Evolutionary conservation across 2,113 vertebrate genomes (phyloP).

Genomic region (Sakesphorus luctuosus): DNA sequence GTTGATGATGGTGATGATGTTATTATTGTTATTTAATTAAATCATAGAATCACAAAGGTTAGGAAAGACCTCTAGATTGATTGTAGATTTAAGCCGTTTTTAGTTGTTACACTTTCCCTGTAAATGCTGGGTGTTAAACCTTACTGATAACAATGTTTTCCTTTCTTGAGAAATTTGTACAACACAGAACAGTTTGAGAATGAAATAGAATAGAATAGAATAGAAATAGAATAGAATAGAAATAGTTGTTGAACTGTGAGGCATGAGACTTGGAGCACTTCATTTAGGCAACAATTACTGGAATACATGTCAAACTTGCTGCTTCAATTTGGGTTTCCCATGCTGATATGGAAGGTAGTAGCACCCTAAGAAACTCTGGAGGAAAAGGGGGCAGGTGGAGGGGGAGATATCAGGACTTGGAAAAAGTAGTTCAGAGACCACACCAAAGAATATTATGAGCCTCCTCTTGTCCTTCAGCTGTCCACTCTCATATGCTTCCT

Average conservation of each 20-base stretch:
- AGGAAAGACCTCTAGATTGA: background rate
- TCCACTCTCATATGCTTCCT: background rate
- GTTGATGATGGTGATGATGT: background rate
- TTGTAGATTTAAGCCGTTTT: background rate
- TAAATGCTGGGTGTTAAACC: background rate
- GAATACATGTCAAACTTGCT: background rate
- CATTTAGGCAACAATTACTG: background rate
- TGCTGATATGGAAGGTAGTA: fast-evolving
- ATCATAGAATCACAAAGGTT: background rate
- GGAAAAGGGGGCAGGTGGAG: background rate
- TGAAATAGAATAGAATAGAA: background rate
- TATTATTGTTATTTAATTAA: background rate
- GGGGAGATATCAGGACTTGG: background rate
- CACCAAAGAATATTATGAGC: too few species aligned
- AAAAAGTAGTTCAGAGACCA: background rate
- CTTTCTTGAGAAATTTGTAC: background rate
- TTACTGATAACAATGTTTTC: background rate
- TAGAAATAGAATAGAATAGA: background rate
- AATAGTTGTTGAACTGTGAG: background rate
- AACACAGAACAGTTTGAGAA: background rate
- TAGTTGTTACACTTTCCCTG: background rate
- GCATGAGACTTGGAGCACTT: background rate
- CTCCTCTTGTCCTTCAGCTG: background rate
- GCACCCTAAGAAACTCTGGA: too few species aligned
- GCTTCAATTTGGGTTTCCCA: background rate